phyloP scores from a whole-genome alignment of 2,888 invertebrate species.

The Eustalomyia histrio region DNA sequence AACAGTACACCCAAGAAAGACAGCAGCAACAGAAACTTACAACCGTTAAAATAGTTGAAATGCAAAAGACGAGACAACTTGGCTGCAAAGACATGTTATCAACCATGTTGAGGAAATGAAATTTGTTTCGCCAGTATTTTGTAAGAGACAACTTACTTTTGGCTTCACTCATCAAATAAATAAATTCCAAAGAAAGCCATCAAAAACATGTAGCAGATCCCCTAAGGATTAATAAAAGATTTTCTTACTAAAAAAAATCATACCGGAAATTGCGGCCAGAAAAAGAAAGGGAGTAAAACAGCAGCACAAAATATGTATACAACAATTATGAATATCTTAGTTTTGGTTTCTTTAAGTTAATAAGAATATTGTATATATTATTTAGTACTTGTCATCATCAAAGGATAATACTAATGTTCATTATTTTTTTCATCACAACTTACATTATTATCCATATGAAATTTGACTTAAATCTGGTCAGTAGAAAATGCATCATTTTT shows the following conservation, averaged over 20 bases:
- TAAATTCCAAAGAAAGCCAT: constrained; percentile 51
- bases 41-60: constrained; percentile 10
- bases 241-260: constrained; percentile 41
- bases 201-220: constrained; percentile 58
- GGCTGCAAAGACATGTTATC: constrained; percentile 42
- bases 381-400: too few species aligned
- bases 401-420: too few species aligned
- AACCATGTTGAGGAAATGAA: constrained; percentile 55
- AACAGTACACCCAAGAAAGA: constrained; percentile 14
- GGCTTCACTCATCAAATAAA: constrained; percentile 45
- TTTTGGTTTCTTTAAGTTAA: neutral
- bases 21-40: constrained; percentile 19
- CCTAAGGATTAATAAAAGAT: constrained; percentile 47
- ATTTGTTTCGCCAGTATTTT: constrained; percentile 17
- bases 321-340: neutral
- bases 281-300: constrained; percentile 5
- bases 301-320: too few species aligned
- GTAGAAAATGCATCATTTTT: too few species aligned
- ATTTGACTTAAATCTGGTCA: too few species aligned
- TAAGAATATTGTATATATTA: neutral
- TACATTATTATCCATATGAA: too few species aligned
- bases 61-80: constrained; percentile 32
- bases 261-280: constrained; percentile 65
- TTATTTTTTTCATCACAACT: too few species aligned
- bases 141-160: constrained; percentile 44